Conservation (phyloP, 35 echinoderm and acorn worm species). For the Hemicentrotus pulcherrimus region DNA sequence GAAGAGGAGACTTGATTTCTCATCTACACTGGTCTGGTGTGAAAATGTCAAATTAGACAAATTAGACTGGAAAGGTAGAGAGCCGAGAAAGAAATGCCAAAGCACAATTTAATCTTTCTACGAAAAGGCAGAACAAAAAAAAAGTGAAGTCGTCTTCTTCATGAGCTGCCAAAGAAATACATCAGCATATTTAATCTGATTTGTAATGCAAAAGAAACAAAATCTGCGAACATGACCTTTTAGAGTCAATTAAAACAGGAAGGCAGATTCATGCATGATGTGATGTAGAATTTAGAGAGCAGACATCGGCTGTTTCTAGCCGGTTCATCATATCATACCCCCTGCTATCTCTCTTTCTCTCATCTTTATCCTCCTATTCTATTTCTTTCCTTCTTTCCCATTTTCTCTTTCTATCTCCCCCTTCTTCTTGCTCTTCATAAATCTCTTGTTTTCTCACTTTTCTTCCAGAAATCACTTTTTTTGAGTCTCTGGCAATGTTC, state of each 20-base stretch:
- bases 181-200: slow-evolving; percentile 47
- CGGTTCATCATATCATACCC: background rate
- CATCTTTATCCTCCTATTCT: too few relatives aligned
- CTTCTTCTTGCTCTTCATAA: background rate
- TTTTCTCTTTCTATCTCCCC: background rate
- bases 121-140: slow-evolving; percentile 6
- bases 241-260: slow-evolving; percentile 44
- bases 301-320: background rate
- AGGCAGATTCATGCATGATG: slow-evolving; percentile 38
- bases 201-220: slow-evolving; percentile 44
- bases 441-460: too few relatives aligned
- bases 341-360: background rate
- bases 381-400: too few relatives aligned
- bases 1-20: background rate
- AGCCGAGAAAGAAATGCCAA: background rate
- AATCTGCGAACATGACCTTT: slow-evolving; percentile 48
- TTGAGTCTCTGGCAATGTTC: too few relatives aligned
- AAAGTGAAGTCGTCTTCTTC: slow-evolving; percentile 11
- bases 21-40: background rate
- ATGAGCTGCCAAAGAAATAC: slow-evolving; percentile 22
- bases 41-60: slow-evolving; percentile 39
- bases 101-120: slow-evolving; percentile 20
- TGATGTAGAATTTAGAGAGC: background rate
- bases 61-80: background rate
- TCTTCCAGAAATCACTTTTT: too few relatives aligned